Conservation (phyloP, 2,113 vertebrate species). For the Hemicordylus capensis region DNA sequence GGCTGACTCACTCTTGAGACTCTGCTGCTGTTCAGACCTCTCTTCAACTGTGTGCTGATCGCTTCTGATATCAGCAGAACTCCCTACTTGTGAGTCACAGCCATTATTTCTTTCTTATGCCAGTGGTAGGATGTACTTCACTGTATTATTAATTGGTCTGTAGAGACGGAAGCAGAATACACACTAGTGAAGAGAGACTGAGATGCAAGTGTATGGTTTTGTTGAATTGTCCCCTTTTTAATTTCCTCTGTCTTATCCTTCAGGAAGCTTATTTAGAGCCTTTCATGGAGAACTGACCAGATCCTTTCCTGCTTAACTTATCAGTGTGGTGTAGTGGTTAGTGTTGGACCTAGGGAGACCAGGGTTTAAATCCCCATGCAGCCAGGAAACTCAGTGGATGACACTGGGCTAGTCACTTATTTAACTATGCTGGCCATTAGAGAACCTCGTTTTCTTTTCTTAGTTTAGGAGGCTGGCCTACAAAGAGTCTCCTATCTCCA, state of each 20-base stretch:
- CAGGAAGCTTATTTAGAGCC: too few relatives aligned
- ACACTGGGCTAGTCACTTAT: too few relatives aligned
- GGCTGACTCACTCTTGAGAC: neutral
- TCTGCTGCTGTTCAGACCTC: neutral
- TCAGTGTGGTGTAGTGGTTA: too few relatives aligned
- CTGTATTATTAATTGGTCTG: neutral
- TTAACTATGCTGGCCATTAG: too few relatives aligned
- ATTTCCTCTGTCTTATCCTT: too few relatives aligned
- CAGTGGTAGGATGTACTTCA: neutral
- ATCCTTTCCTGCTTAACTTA: neutral
- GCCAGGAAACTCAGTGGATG: too few relatives aligned
- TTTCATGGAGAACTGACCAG: neutral
- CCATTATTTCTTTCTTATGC: neutral
- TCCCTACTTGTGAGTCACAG: neutral
- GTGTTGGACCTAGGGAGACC: too few relatives aligned
- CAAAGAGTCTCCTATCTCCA: neutral
- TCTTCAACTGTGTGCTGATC: neutral
- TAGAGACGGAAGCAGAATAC: neutral
- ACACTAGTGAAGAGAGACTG: neutral
- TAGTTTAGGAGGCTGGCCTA: neutral
- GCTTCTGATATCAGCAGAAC: neutral
- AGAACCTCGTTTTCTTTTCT: neutral
- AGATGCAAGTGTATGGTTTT: neutral
- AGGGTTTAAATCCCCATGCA: too few relatives aligned
- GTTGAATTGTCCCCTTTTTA: neutral